Evolutionary conservation across 1,140 invertebrate genomes (phyloP), one percentile per base, ranked within the genome.

Genomic region (Trinorchestia longiramus): DNA sequence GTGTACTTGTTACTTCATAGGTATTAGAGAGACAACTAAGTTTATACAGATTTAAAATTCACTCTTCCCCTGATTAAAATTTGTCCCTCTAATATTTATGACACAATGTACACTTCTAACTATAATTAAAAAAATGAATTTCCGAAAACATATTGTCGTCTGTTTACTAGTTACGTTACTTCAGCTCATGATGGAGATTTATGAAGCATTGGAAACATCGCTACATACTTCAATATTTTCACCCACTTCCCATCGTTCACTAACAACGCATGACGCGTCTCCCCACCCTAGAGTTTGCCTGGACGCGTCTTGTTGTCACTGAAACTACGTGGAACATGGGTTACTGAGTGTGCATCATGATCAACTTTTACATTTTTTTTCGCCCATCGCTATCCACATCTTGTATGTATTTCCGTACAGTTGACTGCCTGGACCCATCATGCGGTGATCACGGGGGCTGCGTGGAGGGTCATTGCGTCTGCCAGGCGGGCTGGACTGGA

Each of bases 401-500:
- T 19, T 19, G 6, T 19, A 6, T 53, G 47, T 53, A 6, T 36
- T 36, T 36, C 62, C 62, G 11, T 97, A 42, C 97, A 98, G 98
- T 98, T 97, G 98, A 99, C 97, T 99, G 98, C 97, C 97, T 98
- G 97, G 99, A 99, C 97, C 98, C 99, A 6, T 98, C 98, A 62
- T 99, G 99, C 97, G 98, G 98, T 41, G 98, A 98, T 47, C 99
- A 99, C 97, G 99, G 99, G 0, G 98, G 98, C 95, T 99, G 99
- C 97, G 98, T 99, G 57, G 98, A 99, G 96, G 99, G 99, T 0
- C 98, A 98, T 96, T 99, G 99, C 97, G 98, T 99, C 97, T 99
- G 99, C 97, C 98, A 99, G 97, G 98, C 98, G 4, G 99, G 99
- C 0, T 99, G 99, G 99, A 98, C 99, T 97, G 99, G 99, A 23